Evolutionary conservation across 2,888 invertebrate species (phyloP).

Genomic region (Notodonta dromedarius): DNA sequence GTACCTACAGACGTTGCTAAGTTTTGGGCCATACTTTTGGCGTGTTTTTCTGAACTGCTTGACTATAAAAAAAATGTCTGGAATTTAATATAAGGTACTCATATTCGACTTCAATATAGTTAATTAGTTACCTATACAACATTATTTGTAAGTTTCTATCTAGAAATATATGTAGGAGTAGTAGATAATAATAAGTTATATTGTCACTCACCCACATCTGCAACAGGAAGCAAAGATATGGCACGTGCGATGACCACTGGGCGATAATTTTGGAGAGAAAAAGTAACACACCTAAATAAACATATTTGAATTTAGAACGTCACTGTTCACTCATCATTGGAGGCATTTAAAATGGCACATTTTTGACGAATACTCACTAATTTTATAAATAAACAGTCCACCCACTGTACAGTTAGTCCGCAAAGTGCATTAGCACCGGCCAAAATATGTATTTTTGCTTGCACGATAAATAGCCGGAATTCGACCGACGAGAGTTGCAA

Average conservation of each 20-base stretch:
- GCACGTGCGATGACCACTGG: neutral
- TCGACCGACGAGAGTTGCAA: constrained; percentile 51
- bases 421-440: constrained; percentile 72
- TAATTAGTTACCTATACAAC: no score
- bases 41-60: no score
- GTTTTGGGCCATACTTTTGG: no score
- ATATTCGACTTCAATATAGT: no score
- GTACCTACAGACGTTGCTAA: no score
- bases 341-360: neutral
- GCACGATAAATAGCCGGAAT: constrained; percentile 65
- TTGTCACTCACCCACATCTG: neutral
- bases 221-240: neutral
- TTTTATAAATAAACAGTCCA: constrained; percentile 7
- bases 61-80: no score
- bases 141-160: no score
- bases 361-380: neutral
- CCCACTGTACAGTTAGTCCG: constrained; percentile 32
- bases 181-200: neutral
- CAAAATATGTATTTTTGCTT: constrained; percentile 69
- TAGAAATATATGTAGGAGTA: no score
- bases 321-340: neutral
- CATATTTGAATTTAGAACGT: neutral
- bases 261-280: neutral
- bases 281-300: neutral
- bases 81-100: no score